Evolutionary conservation across 2,113 vertebrate species (phyloP), one percentile per base, ranked within the genome.

Genomic region (Pangasianodon hypophthalmus): DNA sequence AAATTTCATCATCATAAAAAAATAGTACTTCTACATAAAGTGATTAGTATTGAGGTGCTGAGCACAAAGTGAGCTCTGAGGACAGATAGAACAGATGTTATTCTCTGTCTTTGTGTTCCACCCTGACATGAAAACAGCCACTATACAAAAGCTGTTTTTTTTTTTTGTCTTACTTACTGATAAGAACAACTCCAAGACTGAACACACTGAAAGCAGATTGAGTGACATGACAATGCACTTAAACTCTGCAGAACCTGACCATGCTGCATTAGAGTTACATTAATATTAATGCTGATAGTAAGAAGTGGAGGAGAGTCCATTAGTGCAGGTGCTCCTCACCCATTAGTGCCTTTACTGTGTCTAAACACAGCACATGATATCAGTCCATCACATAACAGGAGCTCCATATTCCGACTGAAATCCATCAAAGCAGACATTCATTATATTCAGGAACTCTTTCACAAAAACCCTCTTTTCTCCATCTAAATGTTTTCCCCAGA

Each of bases 21-120:
- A 92, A 92, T 92, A 92, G 85, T 84, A 87, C 71, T 91, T 92
- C 88, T 84, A 91, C 79, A 90, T 91, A 87, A 88, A 91, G 84
- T 89, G 73, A 91, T 89, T 89, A 91, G 88, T 84, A 87, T 90
- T 71, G 44, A 89, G 71, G 62, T 83, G 86, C 80, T 82, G 24
- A 62, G 73, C n/a, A 60, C 80, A 50, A 84, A 80, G 84, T 58
- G 29, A 64, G 32, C 84, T 46, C 81, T 56, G 75, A 73, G 87
- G 80, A 84, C 41, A 86, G 7, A 73, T 6, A 62, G 29, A 52
- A 48, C 88, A 67, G n/a, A 85, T 85, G 50, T 79, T 80, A 69
- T 64, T 85, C 24, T 58, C 41, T 58, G 7, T 48, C 3, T 54
- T 48, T 88, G 44, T 88, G 80, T 37, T 71, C 80, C 21, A 69